Evolutionary conservation across 1,140 invertebrate genomes (phyloP), one percentile per base, ranked within the genome.

Genomic region (Drosophila ironensis): DNA sequence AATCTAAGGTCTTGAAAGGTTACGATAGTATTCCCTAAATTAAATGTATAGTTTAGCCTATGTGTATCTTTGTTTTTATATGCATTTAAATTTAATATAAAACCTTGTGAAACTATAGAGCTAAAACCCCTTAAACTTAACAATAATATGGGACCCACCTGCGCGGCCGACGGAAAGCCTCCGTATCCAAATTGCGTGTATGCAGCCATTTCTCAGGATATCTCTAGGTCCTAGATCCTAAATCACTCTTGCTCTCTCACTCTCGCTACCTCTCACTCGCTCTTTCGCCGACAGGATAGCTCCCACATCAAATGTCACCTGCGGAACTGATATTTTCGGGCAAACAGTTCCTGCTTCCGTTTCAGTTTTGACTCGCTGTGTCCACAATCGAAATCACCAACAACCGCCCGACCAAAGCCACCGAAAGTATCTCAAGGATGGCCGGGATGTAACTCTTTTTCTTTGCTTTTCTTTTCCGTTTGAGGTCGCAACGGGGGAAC

Each of bases 151-250:
- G 27, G 27, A 66, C 68, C 41, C 52, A 88, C 87, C 87, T 88
- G 87, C 27, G 87, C 67, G 53, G 69, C 87, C 75, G 87, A 76
- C 82, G 87, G 87, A 61, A 88, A 88, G 59, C 74, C 72, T 48
- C 87, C 87, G 44, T 88, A 88, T 88, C 87, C 87, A 33, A 88
- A 88, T 74, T 88, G 87, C 54, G 87, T 84, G 45, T 88, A 88
- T 20, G 87, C 87, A 46, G 87, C 87, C 87, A 88, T 88, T 60
- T 63, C 41, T 25, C 42, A 37, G 33, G 33, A 37, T 63, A 12
- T 28, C 33, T 56, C 53, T 45, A n/a, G n/a, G n/a, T n/a, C n/a
- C 24, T 53, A 2, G 11, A 41, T 61, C 9, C 69, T 30, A 27
- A 33, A 8, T 33, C 22, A 40, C 41, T 33, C 54, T 48, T 16